A percentile compares a stretch with the other conserved stretches of the same genome.
Conservation (phyloP, 1,140 invertebrate genomes). For the Myzus persicae region DNA sequence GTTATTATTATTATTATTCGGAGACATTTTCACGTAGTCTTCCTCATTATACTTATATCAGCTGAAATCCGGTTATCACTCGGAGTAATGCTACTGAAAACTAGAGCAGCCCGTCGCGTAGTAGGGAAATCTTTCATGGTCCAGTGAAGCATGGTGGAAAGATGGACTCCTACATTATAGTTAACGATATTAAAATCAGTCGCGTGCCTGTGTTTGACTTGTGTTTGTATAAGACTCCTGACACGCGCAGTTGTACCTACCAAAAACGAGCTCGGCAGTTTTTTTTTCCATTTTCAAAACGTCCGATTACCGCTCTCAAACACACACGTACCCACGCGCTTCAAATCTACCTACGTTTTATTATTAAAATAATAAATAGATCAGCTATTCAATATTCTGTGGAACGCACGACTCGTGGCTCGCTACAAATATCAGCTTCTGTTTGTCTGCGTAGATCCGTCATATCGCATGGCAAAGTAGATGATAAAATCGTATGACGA, state of each 20-base stretch:
- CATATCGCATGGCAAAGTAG: not conserved
- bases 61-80: constrained; percentile 51
- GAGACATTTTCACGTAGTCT: constrained; percentile 19
- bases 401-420: not conserved
- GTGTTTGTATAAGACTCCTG: not conserved
- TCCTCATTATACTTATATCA: not conserved
- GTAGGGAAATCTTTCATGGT: constrained; percentile 57
- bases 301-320: not conserved
- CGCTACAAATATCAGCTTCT: not conserved
- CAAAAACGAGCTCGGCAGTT: not conserved
- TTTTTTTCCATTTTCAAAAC: not conserved
- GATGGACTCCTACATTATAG: constrained; percentile 33
- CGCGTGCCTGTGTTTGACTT: constrained; percentile 49
- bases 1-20: not conserved
- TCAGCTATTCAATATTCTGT: not conserved
- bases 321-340: not conserved
- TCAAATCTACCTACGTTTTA: not conserved
- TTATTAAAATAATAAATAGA: not conserved
- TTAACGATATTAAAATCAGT: constrained; percentile 49
- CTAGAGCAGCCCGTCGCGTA: constrained; percentile 8
- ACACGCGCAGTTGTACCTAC: not conserved
- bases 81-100: constrained; percentile 28
- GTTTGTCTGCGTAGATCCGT: not conserved
- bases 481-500: not conserved
- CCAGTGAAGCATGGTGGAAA: constrained; percentile 44